These are phyloP conservation scores for Triops longicaudatus DNA, from an alignment of 1,140 invertebrate species.

Conservation along the genomic window DNA sequence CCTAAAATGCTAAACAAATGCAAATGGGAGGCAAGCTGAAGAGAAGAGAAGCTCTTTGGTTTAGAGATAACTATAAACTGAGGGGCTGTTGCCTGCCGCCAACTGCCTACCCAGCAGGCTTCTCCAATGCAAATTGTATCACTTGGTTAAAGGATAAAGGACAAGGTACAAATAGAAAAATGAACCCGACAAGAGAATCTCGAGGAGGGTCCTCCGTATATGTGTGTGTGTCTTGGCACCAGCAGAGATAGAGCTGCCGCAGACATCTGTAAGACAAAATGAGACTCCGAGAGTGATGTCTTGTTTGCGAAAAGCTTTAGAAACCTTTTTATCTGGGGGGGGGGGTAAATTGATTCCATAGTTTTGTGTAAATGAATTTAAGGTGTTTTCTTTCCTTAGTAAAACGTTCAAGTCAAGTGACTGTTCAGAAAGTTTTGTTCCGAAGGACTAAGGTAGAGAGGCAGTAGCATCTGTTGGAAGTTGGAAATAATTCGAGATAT, in stretches of 20 bases:
- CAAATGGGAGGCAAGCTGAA: background rate
- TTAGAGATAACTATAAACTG: constrained; percentile 6
- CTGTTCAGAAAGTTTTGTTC: too few species aligned
- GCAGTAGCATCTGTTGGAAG: too few species aligned
- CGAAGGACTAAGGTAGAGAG: too few species aligned
- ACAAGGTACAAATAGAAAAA: background rate
- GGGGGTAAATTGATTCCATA: too few species aligned
- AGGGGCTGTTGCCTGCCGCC: background rate
- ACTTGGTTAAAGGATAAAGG: background rate
- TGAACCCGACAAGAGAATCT: background rate
- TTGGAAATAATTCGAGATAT: too few species aligned
- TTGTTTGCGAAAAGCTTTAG: too few species aligned
- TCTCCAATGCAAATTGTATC: background rate
- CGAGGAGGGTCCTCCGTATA: background rate
- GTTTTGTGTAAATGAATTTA: too few species aligned
- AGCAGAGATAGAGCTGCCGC: background rate
- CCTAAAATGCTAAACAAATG: background rate
- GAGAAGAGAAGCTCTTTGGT: background rate
- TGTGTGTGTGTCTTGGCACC: background rate
- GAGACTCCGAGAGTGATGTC: background rate
- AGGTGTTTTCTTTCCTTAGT: too few species aligned
- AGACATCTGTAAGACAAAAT: background rate
- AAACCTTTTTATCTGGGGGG: too few species aligned
- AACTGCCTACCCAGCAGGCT: background rate
- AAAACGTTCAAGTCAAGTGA: too few species aligned